Evolutionary conservation across 64 coral and sea anemone species (phyloP), one percentile per base, ranked within the genome.

Genomic region (Catalaphyllia jardinei): DNA sequence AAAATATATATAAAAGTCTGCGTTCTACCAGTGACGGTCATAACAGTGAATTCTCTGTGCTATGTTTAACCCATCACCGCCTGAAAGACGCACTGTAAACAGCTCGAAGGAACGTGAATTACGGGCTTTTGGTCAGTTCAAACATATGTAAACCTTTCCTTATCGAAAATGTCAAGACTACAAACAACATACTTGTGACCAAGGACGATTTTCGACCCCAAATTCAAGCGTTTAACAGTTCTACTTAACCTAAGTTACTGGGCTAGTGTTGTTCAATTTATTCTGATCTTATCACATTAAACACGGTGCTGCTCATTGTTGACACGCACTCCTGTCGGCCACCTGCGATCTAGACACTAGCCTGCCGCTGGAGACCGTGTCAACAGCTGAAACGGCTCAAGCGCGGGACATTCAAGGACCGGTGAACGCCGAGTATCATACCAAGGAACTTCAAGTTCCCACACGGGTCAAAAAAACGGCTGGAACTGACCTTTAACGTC

Each of bases 241-340:
- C 20, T 60, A 85, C 63, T 85, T 52, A 51, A 71, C 81, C 62
- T 38, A 85, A 46, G 81, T 35, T 28, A 17, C 22, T 52, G n/a
- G 14, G 35, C 62, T 85, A 85, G 81, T 85, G 81, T 85, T 85
- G 81, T 85, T 85, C 81, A 85, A 85, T 85, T 85, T 71, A 85
- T 85, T 85, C 81, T 85, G 81, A 85, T 52, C 81, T 85, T 85
- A 85, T 85, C 62, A 19, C 24, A 65, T 33, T 51, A 38, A 69
- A 71, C 38, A 85, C 62, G 50, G 4, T 24, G 7, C 25, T 65
- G 31, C 24, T 85, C 20, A 69, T 71, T 85, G 81, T 85, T 85
- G 62, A 85, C 38, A 85, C 63, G 38, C 39, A 10, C 5, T 24
- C 8, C 39, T 85, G 79, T 85, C 33, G 31, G 31, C 81, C 81